Evolutionary conservation across 2,888 invertebrate genomes (phyloP).

Genomic region (Dastarcus helophoroides): DNA sequence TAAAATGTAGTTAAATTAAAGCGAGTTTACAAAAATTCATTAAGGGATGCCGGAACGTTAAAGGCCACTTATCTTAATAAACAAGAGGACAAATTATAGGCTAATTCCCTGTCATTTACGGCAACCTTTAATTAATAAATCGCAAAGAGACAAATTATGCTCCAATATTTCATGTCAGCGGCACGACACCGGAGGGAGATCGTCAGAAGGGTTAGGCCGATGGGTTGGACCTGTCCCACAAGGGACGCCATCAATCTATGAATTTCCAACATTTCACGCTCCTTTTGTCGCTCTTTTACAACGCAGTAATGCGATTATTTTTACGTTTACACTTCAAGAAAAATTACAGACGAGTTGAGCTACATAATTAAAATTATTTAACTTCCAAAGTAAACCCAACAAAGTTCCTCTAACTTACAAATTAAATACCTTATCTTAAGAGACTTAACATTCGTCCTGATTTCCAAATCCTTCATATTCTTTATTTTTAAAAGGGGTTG

Average conservation of each 20-base stretch:
- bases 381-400: too few relatives aligned
- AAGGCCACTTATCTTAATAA: slow-evolving; percentile 13
- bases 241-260: slow-evolving; percentile 8
- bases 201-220: slow-evolving; percentile 26
- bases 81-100: slow-evolving; percentile 3
- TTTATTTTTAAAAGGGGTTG: too few relatives aligned
- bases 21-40: too few relatives aligned
- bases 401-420: too few relatives aligned
- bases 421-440: too few relatives aligned
- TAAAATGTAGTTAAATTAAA: neutral
- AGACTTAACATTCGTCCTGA: too few relatives aligned
- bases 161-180: slow-evolving; percentile 30
- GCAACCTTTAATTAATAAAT: slow-evolving; percentile 34
- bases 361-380: neutral
- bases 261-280: neutral
- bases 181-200: slow-evolving; percentile 28
- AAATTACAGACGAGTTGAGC: too few relatives aligned
- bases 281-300: too few relatives aligned
- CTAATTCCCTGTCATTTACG: slow-evolving; percentile 16
- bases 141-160: slow-evolving; percentile 31
- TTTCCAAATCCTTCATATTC: too few relatives aligned
- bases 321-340: too few relatives aligned
- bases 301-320: too few relatives aligned
- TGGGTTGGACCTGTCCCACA: slow-evolving; percentile 10
- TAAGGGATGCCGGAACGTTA: slow-evolving; percentile 5